These are phyloP conservation scores for Platorchestia sp. DNA, from an alignment of 1,140 invertebrate species.

Conservation along the genomic window DNA sequence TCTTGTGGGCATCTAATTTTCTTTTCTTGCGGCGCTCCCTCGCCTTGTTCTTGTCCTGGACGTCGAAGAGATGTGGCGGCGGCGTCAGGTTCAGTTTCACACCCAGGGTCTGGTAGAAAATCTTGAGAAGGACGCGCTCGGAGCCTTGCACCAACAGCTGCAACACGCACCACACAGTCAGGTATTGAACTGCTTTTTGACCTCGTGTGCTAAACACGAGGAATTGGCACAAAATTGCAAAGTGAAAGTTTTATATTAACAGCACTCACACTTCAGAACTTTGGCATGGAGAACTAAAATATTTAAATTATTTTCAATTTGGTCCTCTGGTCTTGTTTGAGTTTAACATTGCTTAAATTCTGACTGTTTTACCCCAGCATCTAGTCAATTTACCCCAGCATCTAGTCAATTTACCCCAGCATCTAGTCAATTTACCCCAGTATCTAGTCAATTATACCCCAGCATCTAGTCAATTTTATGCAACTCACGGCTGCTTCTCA, in stretches of 20 bases:
- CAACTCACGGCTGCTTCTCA: neutral
- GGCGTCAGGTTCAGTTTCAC: slow-evolving; percentile 64
- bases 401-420: neutral
- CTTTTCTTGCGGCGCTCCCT: slow-evolving; percentile 18
- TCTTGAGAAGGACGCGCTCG: slow-evolving; percentile 73
- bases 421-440: neutral
- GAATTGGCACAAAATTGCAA: neutral
- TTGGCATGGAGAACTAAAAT: neutral
- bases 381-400: neutral
- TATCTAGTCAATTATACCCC: neutral
- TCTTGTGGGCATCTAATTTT: neutral
- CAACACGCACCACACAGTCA: neutral
- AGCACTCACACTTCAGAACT: neutral
- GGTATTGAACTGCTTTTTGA: neutral
- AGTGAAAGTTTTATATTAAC: neutral
- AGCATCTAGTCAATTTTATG: neutral
- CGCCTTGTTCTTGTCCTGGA: slow-evolving; percentile 43
- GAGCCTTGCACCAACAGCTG: slow-evolving; percentile 72
- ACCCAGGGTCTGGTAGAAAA: slow-evolving; percentile 71
- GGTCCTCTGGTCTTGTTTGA: too few relatives aligned
- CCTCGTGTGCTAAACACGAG: too few relatives aligned
- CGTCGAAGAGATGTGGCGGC: slow-evolving; percentile 58
- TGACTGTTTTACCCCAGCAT: neutral
- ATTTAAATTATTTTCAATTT: neutral
- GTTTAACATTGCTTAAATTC: too few relatives aligned